Percentiles rank a stretch among this genome's conserved stretches.
phyloP scores from a whole-genome alignment of 2,113 vertebrate species.

The Hemichromis elongatus region DNA sequence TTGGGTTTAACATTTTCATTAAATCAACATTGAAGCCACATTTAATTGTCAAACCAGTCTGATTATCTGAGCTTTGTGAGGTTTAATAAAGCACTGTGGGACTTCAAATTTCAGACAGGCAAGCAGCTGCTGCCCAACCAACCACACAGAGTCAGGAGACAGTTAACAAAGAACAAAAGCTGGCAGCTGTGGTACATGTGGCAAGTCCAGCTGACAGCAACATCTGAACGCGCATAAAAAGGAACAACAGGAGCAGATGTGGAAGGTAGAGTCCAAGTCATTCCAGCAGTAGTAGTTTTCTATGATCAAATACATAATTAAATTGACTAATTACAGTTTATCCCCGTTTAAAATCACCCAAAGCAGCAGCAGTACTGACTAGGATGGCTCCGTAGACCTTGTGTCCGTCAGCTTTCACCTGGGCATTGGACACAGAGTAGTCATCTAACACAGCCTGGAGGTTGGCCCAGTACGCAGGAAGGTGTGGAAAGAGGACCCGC shows the following conservation, averaged over 20 bases:
- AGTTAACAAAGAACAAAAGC: too few relatives aligned
- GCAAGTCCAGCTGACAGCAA: neutral
- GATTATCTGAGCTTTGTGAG: too few relatives aligned
- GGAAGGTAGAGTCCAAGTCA: too few relatives aligned
- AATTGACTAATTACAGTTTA: neutral
- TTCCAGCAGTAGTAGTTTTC: neutral
- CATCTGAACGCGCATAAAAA: neutral
- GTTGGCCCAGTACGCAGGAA: conserved; percentile 90
- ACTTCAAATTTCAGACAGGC: too few relatives aligned
- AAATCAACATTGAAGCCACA: fast-evolving
- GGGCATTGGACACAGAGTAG: conserved; percentile 89
- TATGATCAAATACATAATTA: neutral
- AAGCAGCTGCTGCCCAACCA: too few relatives aligned
- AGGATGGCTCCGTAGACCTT: conserved; percentile 92
- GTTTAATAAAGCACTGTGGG: too few relatives aligned
- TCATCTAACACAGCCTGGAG: conserved; percentile 88
- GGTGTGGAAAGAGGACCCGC: conserved; percentile 85
- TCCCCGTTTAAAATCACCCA: neutral
- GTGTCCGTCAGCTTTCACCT: conserved; percentile 91
- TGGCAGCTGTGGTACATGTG: fast-evolving
- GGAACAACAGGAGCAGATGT: neutral
- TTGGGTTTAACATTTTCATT: neutral
- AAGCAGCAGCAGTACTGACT: conserved; percentile 60
- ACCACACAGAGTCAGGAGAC: too few relatives aligned
- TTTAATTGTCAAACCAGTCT: too few relatives aligned